phyloP scores from a whole-genome alignment of 2,888 invertebrate genomes.

The Megastigmus dorsalis region DNA sequence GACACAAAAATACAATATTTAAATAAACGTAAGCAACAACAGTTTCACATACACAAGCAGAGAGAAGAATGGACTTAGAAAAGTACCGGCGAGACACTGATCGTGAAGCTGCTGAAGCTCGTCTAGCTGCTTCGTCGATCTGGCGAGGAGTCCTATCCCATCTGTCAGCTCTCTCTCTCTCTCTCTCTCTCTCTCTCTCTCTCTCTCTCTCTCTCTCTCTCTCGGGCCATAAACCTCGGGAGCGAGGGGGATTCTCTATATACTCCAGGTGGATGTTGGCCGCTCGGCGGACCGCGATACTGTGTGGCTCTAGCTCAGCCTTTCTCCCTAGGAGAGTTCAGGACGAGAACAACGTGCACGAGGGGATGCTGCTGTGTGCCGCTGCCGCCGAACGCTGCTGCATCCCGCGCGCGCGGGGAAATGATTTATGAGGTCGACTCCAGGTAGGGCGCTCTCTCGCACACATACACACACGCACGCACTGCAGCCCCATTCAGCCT shows the following conservation, averaged over 20 bases:
- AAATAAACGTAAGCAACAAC: no score
- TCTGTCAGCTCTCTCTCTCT: no score
- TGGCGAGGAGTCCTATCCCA: no score
- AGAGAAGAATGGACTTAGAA: no score
- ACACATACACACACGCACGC: no score
- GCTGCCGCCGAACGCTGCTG: background rate
- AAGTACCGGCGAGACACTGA: no score
- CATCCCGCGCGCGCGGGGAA: constrained; percentile 64
- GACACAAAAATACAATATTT: no score
- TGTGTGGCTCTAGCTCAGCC: constrained; percentile 58
- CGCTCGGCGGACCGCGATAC: constrained; percentile 65
- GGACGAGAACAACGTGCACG: background rate
- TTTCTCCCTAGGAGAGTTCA: background rate
- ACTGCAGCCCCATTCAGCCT: constrained; percentile 58
- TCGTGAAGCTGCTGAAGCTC: no score
- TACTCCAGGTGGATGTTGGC: constrained; percentile 71
- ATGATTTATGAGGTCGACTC: constrained; percentile 73
- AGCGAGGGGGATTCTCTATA: constrained; percentile 33
- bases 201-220: constrained; percentile 16
- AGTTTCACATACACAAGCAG: no score
- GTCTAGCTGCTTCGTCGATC: no score
- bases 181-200: no score
- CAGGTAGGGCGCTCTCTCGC: constrained; percentile 69
- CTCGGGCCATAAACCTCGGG: constrained; percentile 1
- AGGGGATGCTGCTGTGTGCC: constrained; percentile 54